Evolutionary conservation across 2,113 vertebrate genomes (phyloP).

Genomic region (Aphelocoma coerulescens): DNA sequence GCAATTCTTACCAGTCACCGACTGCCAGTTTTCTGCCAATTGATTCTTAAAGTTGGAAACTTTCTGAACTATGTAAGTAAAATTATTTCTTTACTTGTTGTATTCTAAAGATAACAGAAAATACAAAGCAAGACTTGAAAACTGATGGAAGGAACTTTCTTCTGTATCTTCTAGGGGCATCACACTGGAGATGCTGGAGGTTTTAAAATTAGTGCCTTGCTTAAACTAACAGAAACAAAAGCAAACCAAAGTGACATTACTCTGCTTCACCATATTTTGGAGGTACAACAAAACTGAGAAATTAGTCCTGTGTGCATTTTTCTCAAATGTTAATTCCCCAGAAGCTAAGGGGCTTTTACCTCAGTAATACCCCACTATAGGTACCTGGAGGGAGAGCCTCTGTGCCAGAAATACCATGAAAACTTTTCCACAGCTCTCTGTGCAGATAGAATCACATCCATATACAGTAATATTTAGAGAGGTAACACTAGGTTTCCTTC

Average conservation of each 20-base stretch:
- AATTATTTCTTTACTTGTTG: background rate
- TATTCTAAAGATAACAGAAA: background rate
- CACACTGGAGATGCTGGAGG: conserved; percentile 89
- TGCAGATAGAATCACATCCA: background rate
- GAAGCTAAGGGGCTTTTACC: background rate
- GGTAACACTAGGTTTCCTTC: background rate
- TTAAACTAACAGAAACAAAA: conserved; percentile 90
- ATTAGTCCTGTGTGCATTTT: background rate
- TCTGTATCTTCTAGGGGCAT: conserved; percentile 79
- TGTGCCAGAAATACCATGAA: background rate
- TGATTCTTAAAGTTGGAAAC: conserved; percentile 92
- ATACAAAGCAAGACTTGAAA: background rate
- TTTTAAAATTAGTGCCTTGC: conserved; percentile 89
- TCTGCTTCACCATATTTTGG: conserved; percentile 90
- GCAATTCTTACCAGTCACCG: conserved; percentile 81
- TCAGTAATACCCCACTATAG: background rate
- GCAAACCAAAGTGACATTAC: conserved; percentile 89
- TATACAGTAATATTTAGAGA: background rate
- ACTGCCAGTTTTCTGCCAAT: conserved; percentile 85
- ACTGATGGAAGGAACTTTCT: background rate
- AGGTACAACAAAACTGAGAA: conserved; percentile 73
- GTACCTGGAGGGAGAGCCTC: background rate
- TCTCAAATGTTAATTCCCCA: background rate
- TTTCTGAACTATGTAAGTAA: conserved; percentile 94
- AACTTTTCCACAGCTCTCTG: background rate